Percentiles rank a stretch among this genome's conserved stretches.
Evolutionary conservation across 2,113 vertebrate species (phyloP).

Genomic region (Budorcas taxicolor): DNA sequence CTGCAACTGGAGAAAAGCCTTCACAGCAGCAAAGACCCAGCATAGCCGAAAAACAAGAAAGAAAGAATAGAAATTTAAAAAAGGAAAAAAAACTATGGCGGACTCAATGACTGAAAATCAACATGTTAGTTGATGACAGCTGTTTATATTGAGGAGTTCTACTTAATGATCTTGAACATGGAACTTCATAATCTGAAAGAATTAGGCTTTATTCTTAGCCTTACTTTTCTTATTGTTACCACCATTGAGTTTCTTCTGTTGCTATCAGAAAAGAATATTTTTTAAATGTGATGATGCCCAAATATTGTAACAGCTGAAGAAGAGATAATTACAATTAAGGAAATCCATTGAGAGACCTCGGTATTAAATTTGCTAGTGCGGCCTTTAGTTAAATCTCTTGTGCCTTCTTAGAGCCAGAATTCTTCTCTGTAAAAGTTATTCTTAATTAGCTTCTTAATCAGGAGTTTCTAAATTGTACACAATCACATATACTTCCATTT

Average conservation of each 20-base stretch:
- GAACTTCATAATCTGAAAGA: not conserved
- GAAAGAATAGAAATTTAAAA: not conserved
- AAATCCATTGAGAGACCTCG: constrained; percentile 36
- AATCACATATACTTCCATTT: constrained; percentile 40
- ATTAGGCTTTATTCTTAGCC: not conserved
- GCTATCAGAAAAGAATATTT: not conserved
- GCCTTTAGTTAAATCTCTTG: constrained; percentile 54
- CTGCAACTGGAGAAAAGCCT: not conserved
- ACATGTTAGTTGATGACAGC: not conserved
- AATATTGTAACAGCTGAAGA: constrained; percentile 49
- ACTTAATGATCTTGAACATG: not conserved
- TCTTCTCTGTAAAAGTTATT: constrained; percentile 51
- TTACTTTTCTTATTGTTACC: not conserved
- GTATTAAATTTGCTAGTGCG: constrained; percentile 40
- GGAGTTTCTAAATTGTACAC: constrained; percentile 47
- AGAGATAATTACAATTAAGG: constrained; percentile 50
- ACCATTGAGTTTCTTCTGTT: not conserved
- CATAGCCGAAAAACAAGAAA: not conserved
- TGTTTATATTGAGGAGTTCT: not conserved
- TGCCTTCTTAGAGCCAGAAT: constrained; percentile 43
- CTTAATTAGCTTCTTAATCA: constrained; percentile 60
- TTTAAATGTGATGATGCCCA: constrained; percentile 33
- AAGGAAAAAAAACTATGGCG: not conserved
- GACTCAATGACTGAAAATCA: not conserved
- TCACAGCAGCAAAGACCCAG: not conserved